Percentiles rank a stretch among this genome's conserved stretches.
phyloP scores from a whole-genome alignment of 2,113 vertebrate genomes.

The Lipophrys pholis region DNA sequence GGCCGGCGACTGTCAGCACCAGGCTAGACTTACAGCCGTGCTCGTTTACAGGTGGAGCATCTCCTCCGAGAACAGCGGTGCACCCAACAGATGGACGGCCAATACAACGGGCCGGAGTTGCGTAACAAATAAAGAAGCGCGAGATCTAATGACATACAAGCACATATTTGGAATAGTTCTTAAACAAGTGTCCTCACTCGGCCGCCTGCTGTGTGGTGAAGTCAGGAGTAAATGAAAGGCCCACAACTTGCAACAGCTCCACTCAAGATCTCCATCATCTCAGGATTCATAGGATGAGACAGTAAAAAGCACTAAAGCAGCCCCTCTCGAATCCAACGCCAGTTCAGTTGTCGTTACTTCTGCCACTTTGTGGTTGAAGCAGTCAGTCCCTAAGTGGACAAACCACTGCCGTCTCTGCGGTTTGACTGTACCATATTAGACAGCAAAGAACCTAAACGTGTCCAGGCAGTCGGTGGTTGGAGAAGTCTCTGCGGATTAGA shows the following conservation, averaged over 20 bases:
- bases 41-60: constrained; percentile 77
- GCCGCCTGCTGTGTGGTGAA: constrained; percentile 18
- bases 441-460: constrained; percentile 46
- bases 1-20: constrained; percentile 83
- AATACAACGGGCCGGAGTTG: constrained; percentile 31
- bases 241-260: background rate
- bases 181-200: constrained; percentile 5
- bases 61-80: constrained; percentile 48
- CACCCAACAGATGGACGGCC: constrained; percentile 27
- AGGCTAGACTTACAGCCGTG: constrained; percentile 83
- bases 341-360: constrained; percentile 43
- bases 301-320: constrained; percentile 29
- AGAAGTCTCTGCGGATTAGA: constrained; percentile 62
- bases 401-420: constrained; percentile 49
- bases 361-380: constrained; percentile 54
- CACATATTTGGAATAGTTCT: constrained; percentile 60
- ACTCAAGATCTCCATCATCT: constrained; percentile 27
- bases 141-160: constrained; percentile 17
- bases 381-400: constrained; percentile 49
- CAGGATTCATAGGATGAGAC: constrained; percentile 33
- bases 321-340: constrained; percentile 33
- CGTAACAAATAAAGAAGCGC: constrained; percentile 31
- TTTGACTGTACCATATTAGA: constrained; percentile 52
- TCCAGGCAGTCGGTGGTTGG: constrained; percentile 57
- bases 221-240: constrained; percentile 13